phyloP scores from a whole-genome alignment of 1,140 invertebrate species.

The Agrypnia vestita region DNA sequence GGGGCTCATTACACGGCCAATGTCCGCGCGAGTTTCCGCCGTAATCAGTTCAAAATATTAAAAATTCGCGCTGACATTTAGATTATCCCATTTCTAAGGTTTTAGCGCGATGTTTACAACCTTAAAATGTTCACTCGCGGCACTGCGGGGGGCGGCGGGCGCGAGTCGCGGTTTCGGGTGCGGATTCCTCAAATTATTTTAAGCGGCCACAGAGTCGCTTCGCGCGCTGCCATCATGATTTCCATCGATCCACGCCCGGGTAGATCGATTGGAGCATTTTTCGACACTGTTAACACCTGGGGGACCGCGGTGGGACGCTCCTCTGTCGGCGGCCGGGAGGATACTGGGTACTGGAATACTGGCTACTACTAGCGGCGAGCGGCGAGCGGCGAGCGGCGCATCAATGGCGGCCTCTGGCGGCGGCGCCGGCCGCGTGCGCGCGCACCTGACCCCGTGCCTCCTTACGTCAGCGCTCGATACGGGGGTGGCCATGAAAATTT shows the following conservation, averaged over 20 bases:
- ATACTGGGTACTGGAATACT: too few species aligned
- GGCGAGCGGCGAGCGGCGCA: slow-evolving; percentile 33
- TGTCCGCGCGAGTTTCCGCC: not conserved
- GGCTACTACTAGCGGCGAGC: too few species aligned
- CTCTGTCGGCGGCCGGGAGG: slow-evolving; percentile 28
- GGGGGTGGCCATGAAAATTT: slow-evolving; percentile 60
- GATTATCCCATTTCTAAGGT: not conserved
- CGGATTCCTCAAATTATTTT: slow-evolving; percentile 42
- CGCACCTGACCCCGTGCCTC: slow-evolving; percentile 56
- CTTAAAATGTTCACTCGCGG: slow-evolving; percentile 39
- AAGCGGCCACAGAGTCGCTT: slow-evolving; percentile 38
- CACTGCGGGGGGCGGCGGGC: slow-evolving; percentile 16
- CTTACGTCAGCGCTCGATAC: slow-evolving; percentile 61
- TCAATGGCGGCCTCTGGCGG: slow-evolving; percentile 50
- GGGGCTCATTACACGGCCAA: not conserved
- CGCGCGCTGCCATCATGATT: slow-evolving; percentile 42
- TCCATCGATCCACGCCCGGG: slow-evolving; percentile 41
- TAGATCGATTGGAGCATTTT: slow-evolving; percentile 46
- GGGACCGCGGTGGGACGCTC: slow-evolving; percentile 14
- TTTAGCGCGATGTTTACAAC: slow-evolving; percentile 46
- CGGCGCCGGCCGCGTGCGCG: slow-evolving; percentile 43
- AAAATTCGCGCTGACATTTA: slow-evolving; percentile 5
- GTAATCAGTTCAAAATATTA: not conserved
- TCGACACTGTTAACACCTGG: slow-evolving; percentile 32
- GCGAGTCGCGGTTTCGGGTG: not conserved